Evolutionary conservation across 2,797 vertebrate genomes (phyloP).

Genomic region (Darevskia mixta): DNA sequence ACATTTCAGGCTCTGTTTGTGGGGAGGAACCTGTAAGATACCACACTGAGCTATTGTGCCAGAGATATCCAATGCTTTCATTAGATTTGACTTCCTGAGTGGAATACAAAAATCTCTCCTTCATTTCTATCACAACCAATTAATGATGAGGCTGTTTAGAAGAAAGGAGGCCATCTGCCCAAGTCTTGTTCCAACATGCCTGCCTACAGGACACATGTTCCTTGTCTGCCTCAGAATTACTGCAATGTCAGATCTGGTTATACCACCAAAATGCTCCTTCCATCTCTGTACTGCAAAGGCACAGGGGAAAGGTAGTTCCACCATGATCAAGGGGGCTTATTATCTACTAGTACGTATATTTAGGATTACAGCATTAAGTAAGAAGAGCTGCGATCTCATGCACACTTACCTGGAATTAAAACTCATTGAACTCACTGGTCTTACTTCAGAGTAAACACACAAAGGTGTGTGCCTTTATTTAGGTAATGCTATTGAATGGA

Average conservation of each 20-base stretch:
- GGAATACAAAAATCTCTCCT: slow-evolving; percentile 44
- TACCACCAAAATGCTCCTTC: neutral
- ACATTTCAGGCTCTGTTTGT: slow-evolving; percentile 47
- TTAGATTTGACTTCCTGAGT: slow-evolving; percentile 52
- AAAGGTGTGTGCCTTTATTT: neutral
- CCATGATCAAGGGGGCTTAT: neutral
- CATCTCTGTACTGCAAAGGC: neutral
- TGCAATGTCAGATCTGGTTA: slow-evolving; percentile 32
- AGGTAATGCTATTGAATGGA: too few species aligned
- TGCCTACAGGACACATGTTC: slow-evolving; percentile 17
- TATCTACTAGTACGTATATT: neutral
- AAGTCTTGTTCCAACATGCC: neutral
- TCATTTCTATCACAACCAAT: slow-evolving; percentile 51
- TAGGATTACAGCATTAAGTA: too few species aligned
- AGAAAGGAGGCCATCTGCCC: slow-evolving; percentile 60
- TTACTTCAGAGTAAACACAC: neutral
- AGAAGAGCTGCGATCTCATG: too few species aligned
- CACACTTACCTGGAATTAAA: too few species aligned
- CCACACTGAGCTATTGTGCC: slow-evolving; percentile 26
- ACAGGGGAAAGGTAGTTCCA: neutral
- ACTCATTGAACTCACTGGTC: neutral
- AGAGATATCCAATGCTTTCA: slow-evolving; percentile 53
- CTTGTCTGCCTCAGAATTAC: slow-evolving; percentile 43
- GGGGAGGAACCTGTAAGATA: neutral
- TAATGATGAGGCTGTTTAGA: slow-evolving; percentile 30